Conservation (phyloP, 92 coral and sea anemone species). For the Palythoa grandiflora region DNA sequence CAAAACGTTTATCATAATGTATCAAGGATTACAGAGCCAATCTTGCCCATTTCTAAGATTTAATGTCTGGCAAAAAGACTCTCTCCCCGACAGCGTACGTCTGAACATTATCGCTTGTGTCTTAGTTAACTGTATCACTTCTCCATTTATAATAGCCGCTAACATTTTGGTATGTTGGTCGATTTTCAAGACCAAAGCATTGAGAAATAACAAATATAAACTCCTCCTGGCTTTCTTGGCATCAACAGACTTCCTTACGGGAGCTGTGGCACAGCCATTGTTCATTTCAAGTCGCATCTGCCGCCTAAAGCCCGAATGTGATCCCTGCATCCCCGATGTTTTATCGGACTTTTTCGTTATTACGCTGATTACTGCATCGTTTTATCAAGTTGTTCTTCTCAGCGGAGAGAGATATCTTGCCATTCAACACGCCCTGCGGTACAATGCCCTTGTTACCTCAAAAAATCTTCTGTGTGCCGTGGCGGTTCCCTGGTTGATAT, state of each 20-base stretch:
- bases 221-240: slow-evolving; percentile 10
- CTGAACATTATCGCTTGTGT: not conserved
- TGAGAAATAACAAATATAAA: not conserved
- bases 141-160: not conserved
- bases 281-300: not conserved
- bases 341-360: not conserved
- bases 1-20: not conserved
- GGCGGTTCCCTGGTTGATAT: not conserved
- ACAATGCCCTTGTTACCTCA: not conserved
- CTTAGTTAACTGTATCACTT: no score
- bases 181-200: not conserved
- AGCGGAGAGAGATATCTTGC: slow-evolving; percentile 24
- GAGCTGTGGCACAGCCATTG: slow-evolving; percentile 23
- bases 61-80: not conserved
- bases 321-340: slow-evolving; percentile 2
- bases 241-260: slow-evolving; percentile 10
- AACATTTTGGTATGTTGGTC: slow-evolving; percentile 5
- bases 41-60: not conserved
- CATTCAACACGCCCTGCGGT: slow-evolving; percentile 2
- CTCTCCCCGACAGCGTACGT: not conserved
- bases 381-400: slow-evolving; percentile 6
- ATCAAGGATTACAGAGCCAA: not conserved
- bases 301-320: slow-evolving; percentile 12
- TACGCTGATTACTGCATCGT: not conserved
- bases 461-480: not conserved